Conservation (phyloP, 1,140 invertebrate species). For the Halesus radiatus region DNA sequence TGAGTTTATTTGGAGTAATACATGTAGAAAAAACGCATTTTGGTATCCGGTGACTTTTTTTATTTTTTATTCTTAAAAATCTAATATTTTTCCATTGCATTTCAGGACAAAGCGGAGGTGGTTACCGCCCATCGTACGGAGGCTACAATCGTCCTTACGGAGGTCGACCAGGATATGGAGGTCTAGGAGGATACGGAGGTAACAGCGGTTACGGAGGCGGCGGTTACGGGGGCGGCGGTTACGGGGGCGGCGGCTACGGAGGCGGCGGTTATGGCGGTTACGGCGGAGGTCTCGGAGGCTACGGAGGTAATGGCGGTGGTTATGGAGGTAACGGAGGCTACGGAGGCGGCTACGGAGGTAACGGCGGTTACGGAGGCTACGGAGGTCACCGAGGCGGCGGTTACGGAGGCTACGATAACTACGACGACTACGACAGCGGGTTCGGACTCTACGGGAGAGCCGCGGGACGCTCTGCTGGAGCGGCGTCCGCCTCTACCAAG, state of each 20-base stretch:
- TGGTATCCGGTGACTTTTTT: no score
- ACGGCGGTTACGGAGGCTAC: slow-evolving; percentile 29
- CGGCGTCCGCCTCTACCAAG: slow-evolving; percentile 33
- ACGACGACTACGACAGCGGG: slow-evolving; percentile 38
- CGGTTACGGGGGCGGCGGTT: slow-evolving; percentile 39
- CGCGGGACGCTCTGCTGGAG: slow-evolving; percentile 49
- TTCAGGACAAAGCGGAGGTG: slow-evolving; percentile 52
- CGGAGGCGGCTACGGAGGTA: slow-evolving; percentile 38
- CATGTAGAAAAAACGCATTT: no score
- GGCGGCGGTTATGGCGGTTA: slow-evolving; percentile 49
- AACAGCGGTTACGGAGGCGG: slow-evolving; percentile 33
- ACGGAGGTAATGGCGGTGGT: slow-evolving; percentile 37
- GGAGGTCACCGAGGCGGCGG: slow-evolving; percentile 45
- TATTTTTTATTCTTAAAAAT: no score
- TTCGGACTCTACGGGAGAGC: slow-evolving; percentile 42
- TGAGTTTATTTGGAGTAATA: no score
- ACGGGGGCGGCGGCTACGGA: slow-evolving; percentile 51
- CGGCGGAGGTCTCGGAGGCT: slow-evolving; percentile 47
- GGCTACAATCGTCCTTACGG: slow-evolving; percentile 39
- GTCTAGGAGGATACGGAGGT: slow-evolving; percentile 2
- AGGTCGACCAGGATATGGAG: slow-evolving; percentile 20
- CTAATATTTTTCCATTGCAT: neutral
- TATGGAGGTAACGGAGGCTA: slow-evolving; percentile 26
- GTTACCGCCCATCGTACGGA: slow-evolving; percentile 18
- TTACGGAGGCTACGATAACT: slow-evolving; percentile 41